Conservation (phyloP, 2,888 invertebrate genomes). For the Eupithecia inturbata region DNA sequence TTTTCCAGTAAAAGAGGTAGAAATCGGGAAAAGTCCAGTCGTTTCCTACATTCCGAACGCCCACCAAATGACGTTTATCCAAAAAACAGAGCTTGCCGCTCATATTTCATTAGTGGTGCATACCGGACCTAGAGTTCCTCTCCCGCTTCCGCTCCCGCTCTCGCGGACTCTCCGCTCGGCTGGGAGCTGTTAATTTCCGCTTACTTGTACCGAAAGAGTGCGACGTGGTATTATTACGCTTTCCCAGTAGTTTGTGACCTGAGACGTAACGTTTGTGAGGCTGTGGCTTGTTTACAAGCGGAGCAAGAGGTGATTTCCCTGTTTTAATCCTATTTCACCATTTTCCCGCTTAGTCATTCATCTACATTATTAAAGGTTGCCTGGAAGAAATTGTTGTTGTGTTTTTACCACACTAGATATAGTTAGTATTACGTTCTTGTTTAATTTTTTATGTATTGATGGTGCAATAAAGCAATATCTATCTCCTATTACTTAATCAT, state of each 20-base stretch:
- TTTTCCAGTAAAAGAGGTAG: no score
- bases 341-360: not conserved
- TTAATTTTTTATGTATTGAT: no score
- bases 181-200: constrained; percentile 82
- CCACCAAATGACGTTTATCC: not conserved
- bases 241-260: constrained; percentile 75
- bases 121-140: constrained; percentile 1
- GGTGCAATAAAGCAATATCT: no score
- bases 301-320: constrained; percentile 38
- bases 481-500: no score
- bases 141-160: constrained; percentile 37
- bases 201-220: constrained; percentile 74
- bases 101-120: not conserved
- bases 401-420: no score
- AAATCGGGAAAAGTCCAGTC: not conserved
- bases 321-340: not conserved
- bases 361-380: no score
- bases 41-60: not conserved
- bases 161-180: constrained; percentile 60
- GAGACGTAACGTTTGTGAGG: constrained; percentile 69
- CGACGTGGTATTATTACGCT: constrained; percentile 77
- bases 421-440: no score
- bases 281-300: constrained; percentile 19
- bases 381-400: no score
- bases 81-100: not conserved